Base-by-base conservation (phyloP, 2,888 invertebrate genomes). In the Caenorhabditis sp. region DNA sequence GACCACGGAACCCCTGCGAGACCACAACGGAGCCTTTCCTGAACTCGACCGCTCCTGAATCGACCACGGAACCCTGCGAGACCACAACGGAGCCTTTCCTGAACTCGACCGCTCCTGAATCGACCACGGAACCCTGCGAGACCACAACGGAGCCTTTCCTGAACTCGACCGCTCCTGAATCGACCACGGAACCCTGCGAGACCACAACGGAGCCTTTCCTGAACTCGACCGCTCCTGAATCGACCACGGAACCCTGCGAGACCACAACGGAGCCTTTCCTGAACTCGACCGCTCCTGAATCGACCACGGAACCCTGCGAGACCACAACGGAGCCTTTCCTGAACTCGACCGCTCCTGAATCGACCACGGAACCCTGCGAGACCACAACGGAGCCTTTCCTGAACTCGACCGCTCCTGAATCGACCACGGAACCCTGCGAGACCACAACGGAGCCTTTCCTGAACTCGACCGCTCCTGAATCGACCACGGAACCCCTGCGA, bases 151-250 rank as follows among this genome's bases (percentile, higher is more conserved):
- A 15, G 20, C 50, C 50, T n/a, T 13, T 15, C 20, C 0, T 27
- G 20, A 6, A 17, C 56, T 13, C 15, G 8, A 6, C 32, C 22
- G 1, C 17, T 17, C 6, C 27, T 27, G 11, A 46, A n/a, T n/a
- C 59, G 0, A 32, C 59, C 0, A 59, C 59, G 24, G 32, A 43
- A 11, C 59, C 27, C 17, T 37, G 35, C 37, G 53, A 37, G n/a
- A n/a, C n/a, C n/a, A n/a, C n/a, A n/a, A n/a, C n/a, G n/a, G n/a
- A n/a, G n/a, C n/a, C n/a, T n/a, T n/a, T n/a, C n/a, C n/a, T n/a
- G 2, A 50, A 50, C 30, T 50, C 50, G 7, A 50, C 48, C 1
- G 1, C 48, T 48, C 48, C 48, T 39, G n/a, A n/a, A n/a, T 27
- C 37, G 9, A 55, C 55, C 2, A n/a, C n/a, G 39, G n/a, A 8